These are phyloP conservation scores for Triplophysa siluroides DNA, from an alignment of 2,113 vertebrate species.

Conservation along the genomic window DNA sequence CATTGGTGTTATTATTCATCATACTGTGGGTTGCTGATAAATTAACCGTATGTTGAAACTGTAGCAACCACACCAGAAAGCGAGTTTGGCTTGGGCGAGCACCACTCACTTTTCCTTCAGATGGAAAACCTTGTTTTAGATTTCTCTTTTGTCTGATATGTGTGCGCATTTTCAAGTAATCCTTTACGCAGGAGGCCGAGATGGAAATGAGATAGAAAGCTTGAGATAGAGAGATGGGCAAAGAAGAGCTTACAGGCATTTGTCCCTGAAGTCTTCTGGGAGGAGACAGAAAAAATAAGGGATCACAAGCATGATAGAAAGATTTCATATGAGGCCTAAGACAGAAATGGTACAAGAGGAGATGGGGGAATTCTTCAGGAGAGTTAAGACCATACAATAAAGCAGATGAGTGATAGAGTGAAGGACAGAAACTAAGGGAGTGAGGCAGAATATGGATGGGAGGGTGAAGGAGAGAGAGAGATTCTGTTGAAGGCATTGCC, in stretches of 20 bases:
- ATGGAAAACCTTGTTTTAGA: not conserved
- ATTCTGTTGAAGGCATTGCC: conserved; percentile 1
- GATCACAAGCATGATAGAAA: conserved; percentile 9
- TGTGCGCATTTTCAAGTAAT: conserved; percentile 3
- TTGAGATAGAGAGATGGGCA: not conserved
- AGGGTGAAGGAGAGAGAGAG: conserved; percentile 16
- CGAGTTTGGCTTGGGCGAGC: not conserved
- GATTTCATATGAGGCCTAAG: conserved; percentile 4
- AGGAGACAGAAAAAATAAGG: not conserved
- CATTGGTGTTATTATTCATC: too few relatives aligned
- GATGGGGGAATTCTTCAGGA: not conserved
- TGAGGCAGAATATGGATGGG: conserved; percentile 1
- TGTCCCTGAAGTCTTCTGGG: conserved; percentile 7
- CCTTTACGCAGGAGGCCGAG: not conserved
- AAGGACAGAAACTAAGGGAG: not conserved
- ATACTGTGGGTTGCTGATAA: too few relatives aligned
- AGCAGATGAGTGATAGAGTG: conserved; percentile 18
- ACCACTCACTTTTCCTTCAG: not conserved
- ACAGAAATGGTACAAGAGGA: conserved; percentile 24
- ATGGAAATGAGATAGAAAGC: not conserved
- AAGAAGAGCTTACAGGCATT: conserved; percentile 15
- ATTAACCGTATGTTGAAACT: not conserved
- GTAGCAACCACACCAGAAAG: not conserved
- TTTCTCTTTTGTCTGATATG: not conserved
- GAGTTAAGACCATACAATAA: not conserved